Percentiles rank a stretch among this genome's conserved stretches.
Conservation (phyloP, 1,140 invertebrate genomes). For the Hydropsyche tenuis region DNA sequence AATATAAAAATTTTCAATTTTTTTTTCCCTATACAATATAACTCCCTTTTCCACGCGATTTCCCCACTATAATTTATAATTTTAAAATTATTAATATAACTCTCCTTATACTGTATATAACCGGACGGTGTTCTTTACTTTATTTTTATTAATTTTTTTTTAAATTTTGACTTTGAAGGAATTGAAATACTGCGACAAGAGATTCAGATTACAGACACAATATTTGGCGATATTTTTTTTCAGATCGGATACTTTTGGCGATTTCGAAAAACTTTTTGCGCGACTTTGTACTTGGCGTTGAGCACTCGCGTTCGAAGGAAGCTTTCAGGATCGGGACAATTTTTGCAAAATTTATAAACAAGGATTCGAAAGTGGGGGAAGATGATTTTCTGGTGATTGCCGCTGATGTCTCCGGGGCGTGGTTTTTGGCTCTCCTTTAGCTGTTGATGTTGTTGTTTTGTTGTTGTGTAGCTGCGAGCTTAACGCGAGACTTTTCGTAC, state of each 20-base stretch:
- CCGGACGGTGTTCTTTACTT: conserved; percentile 47
- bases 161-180: conserved; percentile 18
- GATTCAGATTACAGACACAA: not conserved
- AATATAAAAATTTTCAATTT: conserved; percentile 21
- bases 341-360: too few relatives aligned
- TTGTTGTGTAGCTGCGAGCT: conserved; percentile 2
- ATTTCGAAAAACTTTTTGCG: not conserved
- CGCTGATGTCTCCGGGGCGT: conserved; percentile 15
- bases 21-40: conserved; percentile 9
- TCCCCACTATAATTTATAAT: not conserved
- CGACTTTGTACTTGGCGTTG: conserved; percentile 9
- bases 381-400: not conserved
- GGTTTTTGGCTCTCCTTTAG: too few relatives aligned
- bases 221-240: not conserved
- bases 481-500: conserved; percentile 27
- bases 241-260: not conserved
- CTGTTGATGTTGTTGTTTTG: not conserved
- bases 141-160: conserved; percentile 22
- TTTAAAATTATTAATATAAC: not conserved
- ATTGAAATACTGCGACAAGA: not conserved
- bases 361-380: too few relatives aligned
- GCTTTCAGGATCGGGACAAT: too few relatives aligned
- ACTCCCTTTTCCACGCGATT: not conserved
- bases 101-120: conserved; percentile 38
- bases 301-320: too few relatives aligned